Percentiles rank a stretch among this genome's conserved stretches.
phyloP scores from a whole-genome alignment of 2,797 vertebrate genomes.

The Tenualosa thibaudeaui region DNA sequence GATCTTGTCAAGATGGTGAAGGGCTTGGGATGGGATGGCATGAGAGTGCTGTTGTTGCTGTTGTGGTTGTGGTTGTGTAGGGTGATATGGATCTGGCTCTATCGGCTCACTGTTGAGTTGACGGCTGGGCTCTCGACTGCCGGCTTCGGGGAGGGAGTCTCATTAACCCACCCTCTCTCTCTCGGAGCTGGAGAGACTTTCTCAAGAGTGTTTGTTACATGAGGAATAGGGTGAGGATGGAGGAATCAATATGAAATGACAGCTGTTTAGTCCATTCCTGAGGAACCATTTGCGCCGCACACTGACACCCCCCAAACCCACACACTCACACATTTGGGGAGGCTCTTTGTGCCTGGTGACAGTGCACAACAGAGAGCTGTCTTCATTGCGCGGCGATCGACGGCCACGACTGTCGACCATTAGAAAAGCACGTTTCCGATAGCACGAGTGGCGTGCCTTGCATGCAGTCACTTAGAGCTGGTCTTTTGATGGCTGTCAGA shows the following conservation, averaged over 20 bases:
- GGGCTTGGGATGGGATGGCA: not conserved
- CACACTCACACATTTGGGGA: not conserved
- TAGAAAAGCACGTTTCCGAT: not conserved
- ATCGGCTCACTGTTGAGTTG: not conserved
- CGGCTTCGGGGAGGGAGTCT: constrained; percentile 18
- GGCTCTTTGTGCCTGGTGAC: not conserved
- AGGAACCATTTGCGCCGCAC: constrained; percentile 36
- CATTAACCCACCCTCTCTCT: constrained; percentile 10
- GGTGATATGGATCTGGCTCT: not conserved
- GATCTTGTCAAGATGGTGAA: not conserved
- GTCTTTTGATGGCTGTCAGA: constrained; percentile 8
- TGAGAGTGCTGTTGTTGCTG: not conserved
- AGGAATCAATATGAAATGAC: constrained; percentile 73
- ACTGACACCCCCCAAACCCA: not conserved
- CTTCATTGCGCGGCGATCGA: not conserved
- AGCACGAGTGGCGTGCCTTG: not conserved
- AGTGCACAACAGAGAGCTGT: not conserved
- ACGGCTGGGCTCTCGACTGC: not conserved
- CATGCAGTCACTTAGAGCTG: not conserved
- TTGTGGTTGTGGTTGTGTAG: not conserved
- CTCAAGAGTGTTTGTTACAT: constrained; percentile 71
- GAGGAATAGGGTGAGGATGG: constrained; percentile 55
- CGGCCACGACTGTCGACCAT: not conserved
- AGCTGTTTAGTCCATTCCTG: constrained; percentile 63
- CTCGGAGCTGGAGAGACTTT: constrained; percentile 40